Conservation (phyloP, 1,140 invertebrate genomes). For the Caenorhabditis remanei region DNA sequence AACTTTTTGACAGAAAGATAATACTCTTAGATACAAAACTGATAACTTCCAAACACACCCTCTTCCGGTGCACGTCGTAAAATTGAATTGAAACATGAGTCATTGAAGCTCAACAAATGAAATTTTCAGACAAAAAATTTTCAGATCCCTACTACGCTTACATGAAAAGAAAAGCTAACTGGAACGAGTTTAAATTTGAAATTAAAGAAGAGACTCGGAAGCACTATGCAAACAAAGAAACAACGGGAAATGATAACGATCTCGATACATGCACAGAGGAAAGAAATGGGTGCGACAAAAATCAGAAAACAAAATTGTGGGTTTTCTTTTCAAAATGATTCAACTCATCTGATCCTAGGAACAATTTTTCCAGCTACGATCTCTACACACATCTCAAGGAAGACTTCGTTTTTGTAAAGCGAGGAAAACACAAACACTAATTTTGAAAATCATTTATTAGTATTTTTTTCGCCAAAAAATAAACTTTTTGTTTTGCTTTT, state of each 20-base stretch:
- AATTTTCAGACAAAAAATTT: background rate
- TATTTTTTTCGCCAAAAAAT: no score
- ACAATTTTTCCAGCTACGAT: slow-evolving; percentile 25
- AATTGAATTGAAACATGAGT: background rate
- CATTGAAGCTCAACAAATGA: no score
- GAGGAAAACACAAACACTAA: background rate
- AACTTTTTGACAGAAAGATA: background rate
- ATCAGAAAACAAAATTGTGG: background rate
- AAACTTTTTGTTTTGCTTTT: no score
- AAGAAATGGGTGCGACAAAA: background rate
- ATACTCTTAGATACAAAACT: background rate
- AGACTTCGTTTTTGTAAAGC: background rate
- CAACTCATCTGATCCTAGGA: no score
- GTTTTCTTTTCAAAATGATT: no score
- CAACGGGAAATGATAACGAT: no score
- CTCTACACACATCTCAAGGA: background rate
- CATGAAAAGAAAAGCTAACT: background rate
- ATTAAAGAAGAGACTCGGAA: background rate
- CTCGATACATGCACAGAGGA: background rate
- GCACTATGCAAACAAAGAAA: background rate
- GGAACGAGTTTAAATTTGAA: background rate
- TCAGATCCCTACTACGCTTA: background rate
- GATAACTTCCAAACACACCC: no score
- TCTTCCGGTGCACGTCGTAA: background rate
- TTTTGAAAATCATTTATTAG: background rate